Conservation (phyloP, 2,113 vertebrate genomes). For the Bubalus kerabau region DNA sequence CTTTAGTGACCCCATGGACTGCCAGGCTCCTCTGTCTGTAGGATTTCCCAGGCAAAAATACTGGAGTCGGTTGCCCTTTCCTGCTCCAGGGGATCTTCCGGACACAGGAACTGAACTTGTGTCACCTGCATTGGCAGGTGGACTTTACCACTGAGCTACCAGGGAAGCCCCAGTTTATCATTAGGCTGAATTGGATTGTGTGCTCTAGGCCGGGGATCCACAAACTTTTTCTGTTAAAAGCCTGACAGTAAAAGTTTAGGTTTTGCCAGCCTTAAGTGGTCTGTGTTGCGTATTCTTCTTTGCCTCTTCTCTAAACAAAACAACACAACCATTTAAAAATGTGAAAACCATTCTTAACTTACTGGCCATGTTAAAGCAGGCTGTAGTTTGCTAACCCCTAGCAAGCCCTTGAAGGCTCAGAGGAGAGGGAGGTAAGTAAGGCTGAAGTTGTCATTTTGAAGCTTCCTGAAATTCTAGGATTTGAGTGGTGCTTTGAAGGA, state of each 20-base stretch:
- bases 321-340: background rate
- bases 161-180: background rate
- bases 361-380: background rate
- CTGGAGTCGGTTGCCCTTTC: background rate
- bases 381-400: background rate
- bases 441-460: constrained; percentile 18
- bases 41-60: background rate
- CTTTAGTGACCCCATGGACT: background rate
- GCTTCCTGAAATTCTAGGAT: constrained; percentile 31
- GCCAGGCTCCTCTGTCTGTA: background rate
- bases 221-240: constrained; percentile 15
- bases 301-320: background rate
- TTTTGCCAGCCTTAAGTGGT: background rate
- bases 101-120: background rate
- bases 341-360: constrained; percentile 29
- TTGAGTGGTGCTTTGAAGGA: constrained; percentile 34
- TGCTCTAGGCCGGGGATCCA: background rate
- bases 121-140: background rate
- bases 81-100: background rate
- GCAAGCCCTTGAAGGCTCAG: background rate
- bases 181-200: background rate
- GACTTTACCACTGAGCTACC: background rate
- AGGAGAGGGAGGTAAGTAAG: background rate
- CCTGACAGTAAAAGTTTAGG: background rate
- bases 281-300: background rate